These are phyloP conservation scores for Manis javanica DNA, from an alignment of 2,797 vertebrate genomes.

Conservation along the genomic window DNA sequence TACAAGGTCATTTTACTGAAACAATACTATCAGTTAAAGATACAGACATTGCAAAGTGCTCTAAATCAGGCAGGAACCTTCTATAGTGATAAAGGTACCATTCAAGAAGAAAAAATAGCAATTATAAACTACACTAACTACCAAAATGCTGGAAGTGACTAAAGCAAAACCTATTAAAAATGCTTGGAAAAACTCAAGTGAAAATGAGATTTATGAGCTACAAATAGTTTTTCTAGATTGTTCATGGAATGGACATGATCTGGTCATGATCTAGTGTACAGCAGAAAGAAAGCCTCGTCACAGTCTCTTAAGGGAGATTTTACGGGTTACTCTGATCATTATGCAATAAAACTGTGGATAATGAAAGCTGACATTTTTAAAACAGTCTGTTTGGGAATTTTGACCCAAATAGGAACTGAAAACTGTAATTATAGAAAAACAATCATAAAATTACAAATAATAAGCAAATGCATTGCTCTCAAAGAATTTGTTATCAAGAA, in stretches of 20 bases:
- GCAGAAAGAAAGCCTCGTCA: constrained; percentile 26
- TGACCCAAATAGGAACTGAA: not conserved
- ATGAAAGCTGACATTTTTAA: constrained; percentile 41
- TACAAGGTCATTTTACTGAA: not conserved
- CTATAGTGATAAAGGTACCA: not conserved
- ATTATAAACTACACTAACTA: not conserved
- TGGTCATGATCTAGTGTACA: not conserved
- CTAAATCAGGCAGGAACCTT: not conserved
- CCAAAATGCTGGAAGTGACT: constrained; percentile 3
- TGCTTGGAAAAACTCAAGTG: not conserved
- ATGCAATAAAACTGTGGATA: constrained; percentile 46
- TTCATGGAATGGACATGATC: not conserved
- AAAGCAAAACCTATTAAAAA: constrained; percentile 19
- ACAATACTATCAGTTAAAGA: constrained; percentile 33
- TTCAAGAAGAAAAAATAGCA: not conserved
- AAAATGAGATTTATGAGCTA: not conserved
- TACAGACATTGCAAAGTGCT: not conserved
- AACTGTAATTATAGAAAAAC: not conserved
- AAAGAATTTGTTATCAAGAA: constrained; percentile 21
- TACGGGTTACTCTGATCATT: not conserved
- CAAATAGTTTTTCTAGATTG: not conserved
- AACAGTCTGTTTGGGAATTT: not conserved
- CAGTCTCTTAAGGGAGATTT: not conserved
- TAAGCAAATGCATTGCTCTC: constrained; percentile 4
- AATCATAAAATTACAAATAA: not conserved